Percentiles rank a stretch among this genome's conserved stretches.
These are phyloP conservation scores for Salvelinus alpinus DNA, from an alignment of 2,113 vertebrate species.

Conservation along the genomic window DNA sequence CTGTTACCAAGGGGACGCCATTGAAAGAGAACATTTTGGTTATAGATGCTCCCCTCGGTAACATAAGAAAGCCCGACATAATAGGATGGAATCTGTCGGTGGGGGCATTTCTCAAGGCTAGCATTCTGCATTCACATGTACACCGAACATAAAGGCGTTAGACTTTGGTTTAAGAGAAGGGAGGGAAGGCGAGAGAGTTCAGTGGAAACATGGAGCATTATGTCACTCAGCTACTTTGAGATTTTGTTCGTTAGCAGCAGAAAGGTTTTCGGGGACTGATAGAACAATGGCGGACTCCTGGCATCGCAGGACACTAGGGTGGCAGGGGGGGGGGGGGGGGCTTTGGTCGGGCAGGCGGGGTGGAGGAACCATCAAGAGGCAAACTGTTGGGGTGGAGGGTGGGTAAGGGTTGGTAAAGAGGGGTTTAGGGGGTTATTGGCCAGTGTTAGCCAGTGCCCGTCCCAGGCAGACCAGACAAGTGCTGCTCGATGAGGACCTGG, in stretches of 20 bases:
- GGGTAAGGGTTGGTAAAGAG: background rate
- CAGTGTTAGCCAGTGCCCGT: background rate
- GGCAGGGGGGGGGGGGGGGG: constrained; percentile 34
- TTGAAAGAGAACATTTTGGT: constrained; percentile 67
- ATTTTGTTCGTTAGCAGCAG: constrained; percentile 50
- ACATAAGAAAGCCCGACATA: constrained; percentile 7
- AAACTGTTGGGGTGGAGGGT: background rate
- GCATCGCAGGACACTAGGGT: background rate
- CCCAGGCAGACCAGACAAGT: background rate
- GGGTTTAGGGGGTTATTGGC: no score
- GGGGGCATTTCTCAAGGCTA: constrained; percentile 47
- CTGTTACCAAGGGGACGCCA: constrained; percentile 37
- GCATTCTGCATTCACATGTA: constrained; percentile 31
- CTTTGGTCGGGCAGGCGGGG: constrained; percentile 33
- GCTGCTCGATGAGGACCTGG: background rate
- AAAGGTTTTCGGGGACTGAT: background rate
- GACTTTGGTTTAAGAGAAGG: background rate
- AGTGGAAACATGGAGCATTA: no score
- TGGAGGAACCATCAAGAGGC: constrained; percentile 15
- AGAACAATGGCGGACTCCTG: background rate
- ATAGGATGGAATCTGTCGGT: no score
- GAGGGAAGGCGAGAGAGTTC: background rate
- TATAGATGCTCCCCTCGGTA: constrained; percentile 50
- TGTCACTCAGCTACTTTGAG: constrained; percentile 19
- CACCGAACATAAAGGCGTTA: background rate